phyloP scores from a whole-genome alignment of 2,888 invertebrate genomes.

The Lasioglossum villosulum region DNA sequence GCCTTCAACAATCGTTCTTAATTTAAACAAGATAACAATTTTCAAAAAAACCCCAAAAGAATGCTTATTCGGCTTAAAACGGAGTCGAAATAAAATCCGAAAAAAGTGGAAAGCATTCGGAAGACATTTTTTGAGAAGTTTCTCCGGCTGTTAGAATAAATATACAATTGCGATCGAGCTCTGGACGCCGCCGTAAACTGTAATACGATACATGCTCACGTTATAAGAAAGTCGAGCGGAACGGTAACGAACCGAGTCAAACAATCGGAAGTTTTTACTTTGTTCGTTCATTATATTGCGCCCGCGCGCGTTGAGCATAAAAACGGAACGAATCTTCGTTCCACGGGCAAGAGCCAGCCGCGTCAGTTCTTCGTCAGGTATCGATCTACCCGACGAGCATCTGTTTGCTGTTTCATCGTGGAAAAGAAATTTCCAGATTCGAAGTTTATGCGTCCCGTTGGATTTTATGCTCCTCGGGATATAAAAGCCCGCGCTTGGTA shows the following conservation, averaged over 20 bases:
- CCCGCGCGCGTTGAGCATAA: neutral
- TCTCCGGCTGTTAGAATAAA: neutral
- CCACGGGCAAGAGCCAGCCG: neutral
- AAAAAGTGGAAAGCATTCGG: neutral
- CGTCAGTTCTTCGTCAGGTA: slow-evolving; percentile 51
- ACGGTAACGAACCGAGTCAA: slow-evolving; percentile 5
- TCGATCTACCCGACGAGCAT: slow-evolving; percentile 64
- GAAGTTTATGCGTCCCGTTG: slow-evolving; percentile 26
- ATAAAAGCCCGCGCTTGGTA: slow-evolving; percentile 9
- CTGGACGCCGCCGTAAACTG: neutral
- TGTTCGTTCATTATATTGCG: slow-evolving; percentile 25
- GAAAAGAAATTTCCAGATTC: slow-evolving; percentile 48
- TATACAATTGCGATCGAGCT: neutral
- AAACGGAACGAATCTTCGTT: slow-evolving; percentile 50
- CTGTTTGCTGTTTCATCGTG: slow-evolving; percentile 62
- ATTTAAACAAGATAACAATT: neutral
- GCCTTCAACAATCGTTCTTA: too few relatives aligned
- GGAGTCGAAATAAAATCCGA: neutral
- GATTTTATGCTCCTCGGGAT: slow-evolving; percentile 25
- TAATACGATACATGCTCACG: neutral
- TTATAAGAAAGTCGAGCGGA: neutral
- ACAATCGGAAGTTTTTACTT: slow-evolving; percentile 36
- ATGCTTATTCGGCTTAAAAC: neutral
- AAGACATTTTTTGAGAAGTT: neutral
- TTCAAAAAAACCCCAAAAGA: neutral